Percentiles rank a stretch among this genome's conserved stretches.
These are phyloP conservation scores for Rhinogobio ventralis DNA, from an alignment of 2,797 vertebrate species.

Conservation along the genomic window DNA sequence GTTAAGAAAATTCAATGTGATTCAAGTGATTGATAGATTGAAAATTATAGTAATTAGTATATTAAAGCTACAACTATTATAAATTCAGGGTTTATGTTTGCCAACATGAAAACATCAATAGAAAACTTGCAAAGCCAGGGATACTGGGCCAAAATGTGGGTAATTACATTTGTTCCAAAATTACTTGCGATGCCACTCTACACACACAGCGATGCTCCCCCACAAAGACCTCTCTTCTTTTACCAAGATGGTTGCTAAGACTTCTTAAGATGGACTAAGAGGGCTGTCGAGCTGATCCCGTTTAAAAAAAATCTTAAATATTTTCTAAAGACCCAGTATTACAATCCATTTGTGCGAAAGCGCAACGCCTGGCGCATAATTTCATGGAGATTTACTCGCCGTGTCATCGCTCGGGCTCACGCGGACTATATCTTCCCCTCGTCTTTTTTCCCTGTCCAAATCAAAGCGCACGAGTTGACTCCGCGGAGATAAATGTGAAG, in stretches of 20 bases:
- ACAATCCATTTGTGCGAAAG: slow-evolving; percentile 40
- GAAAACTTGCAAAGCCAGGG: background rate
- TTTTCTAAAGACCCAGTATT: slow-evolving; percentile 37
- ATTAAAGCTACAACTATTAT: background rate
- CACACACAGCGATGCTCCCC: slow-evolving; percentile 16
- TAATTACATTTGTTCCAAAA: slow-evolving; percentile 28
- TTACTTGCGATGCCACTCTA: background rate
- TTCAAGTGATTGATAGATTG: background rate
- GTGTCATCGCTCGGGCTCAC: slow-evolving; percentile 55
- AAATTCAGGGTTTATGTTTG: background rate
- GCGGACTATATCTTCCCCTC: slow-evolving; percentile 42
- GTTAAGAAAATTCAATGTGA: background rate
- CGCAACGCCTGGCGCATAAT: slow-evolving; percentile 58
- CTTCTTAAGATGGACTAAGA: slow-evolving; percentile 45
- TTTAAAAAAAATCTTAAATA: slow-evolving; percentile 38
- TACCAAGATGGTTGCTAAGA: slow-evolving; percentile 37
- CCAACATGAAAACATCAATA: background rate
- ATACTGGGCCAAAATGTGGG: background rate
- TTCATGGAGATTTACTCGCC: slow-evolving; percentile 63
- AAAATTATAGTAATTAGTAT: background rate
- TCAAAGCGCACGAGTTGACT: slow-evolving; percentile 67
- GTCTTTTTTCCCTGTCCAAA: slow-evolving; percentile 35
- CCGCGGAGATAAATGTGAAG: slow-evolving; percentile 78
- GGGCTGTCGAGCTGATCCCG: slow-evolving; percentile 24
- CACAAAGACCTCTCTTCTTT: slow-evolving; percentile 31